Evolutionary conservation across 2,888 invertebrate species (phyloP), one percentile per base, ranked within the genome.

Genomic region (Charanyca ferruginea): DNA sequence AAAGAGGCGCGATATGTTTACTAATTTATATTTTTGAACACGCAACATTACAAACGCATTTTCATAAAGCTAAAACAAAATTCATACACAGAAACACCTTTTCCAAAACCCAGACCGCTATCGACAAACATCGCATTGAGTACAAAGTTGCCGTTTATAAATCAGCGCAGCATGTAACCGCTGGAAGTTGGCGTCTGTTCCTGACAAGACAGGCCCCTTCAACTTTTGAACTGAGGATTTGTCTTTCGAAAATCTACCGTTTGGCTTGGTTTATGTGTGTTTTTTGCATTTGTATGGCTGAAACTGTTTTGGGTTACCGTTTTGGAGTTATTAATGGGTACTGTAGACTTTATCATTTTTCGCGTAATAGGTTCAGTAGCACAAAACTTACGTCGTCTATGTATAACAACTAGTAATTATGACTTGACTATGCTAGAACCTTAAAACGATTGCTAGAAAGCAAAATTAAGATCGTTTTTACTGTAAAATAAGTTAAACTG

Each of bases 141-240:
- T 67, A 72, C 47, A 44, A 72, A 76, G 76, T 72, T 76, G 22
- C 52, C 76, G 59, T 63, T 65, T 69, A 77, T 69, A 77, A 73
- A 77, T 73, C 73, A 65, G 62, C 51, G 42, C 73, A 55, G 73
- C 73, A 76, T 73, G 70, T 77, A 73, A 69, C 77, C 66, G 58
- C 66, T 49, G 45, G 62, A 77, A 77, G 61, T 77, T 77, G 41
- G 51, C 68, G 70, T 64, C 70, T 66, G 77, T 23, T 51, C 4
- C 28, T 70, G 73, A 77, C 77, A 77, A 74, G 77, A 66, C 73
- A 66, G 58, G 42, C 74, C 58, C 41, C 66, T 73, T 66, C 77
- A 77, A 77, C 77, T 76, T 77, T 77, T 70, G 66, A 77, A 77
- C 77, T 55, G 47, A 48, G 66, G 63, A 77, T 77, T 77, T 74